Conservation (phyloP, 2,888 invertebrate genomes). For the Dioctria linearis region DNA sequence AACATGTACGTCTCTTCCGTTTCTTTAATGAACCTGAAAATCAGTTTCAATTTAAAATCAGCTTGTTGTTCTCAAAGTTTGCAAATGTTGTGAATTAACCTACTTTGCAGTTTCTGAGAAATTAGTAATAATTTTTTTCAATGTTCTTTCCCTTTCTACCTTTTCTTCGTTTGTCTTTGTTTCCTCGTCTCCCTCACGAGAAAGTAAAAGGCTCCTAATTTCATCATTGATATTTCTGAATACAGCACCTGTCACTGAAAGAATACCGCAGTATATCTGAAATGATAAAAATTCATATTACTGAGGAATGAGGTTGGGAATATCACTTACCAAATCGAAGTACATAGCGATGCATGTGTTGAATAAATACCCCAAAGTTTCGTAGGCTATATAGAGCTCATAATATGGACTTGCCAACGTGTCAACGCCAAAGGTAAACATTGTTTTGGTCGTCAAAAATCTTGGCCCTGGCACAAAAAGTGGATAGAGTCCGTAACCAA, state of each 20-base stretch:
- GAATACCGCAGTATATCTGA: conserved; percentile 37
- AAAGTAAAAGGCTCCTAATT: background rate
- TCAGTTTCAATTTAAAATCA: background rate
- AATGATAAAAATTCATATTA: background rate
- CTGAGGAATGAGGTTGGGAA: background rate
- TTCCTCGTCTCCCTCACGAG: background rate
- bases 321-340: conserved; percentile 33
- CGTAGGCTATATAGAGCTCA: background rate
- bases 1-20: conserved; percentile 25
- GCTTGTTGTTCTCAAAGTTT: background rate
- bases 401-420: conserved; percentile 6
- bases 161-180: background rate
- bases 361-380: background rate
- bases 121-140: conserved; percentile 2
- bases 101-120: conserved; percentile 32
- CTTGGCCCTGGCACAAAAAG: conserved; percentile 7
- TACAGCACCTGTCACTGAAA: conserved; percentile 8
- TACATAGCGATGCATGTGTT: conserved; percentile 30
- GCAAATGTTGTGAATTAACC: background rate
- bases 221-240: conserved; percentile 29
- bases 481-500: conserved; percentile 35
- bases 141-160: background rate
- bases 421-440: conserved; percentile 26
- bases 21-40: conserved; percentile 22
- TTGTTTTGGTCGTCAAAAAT: conserved; percentile 21